Conservation (phyloP, 2,797 vertebrate species). For the Fratercula arctica region DNA sequence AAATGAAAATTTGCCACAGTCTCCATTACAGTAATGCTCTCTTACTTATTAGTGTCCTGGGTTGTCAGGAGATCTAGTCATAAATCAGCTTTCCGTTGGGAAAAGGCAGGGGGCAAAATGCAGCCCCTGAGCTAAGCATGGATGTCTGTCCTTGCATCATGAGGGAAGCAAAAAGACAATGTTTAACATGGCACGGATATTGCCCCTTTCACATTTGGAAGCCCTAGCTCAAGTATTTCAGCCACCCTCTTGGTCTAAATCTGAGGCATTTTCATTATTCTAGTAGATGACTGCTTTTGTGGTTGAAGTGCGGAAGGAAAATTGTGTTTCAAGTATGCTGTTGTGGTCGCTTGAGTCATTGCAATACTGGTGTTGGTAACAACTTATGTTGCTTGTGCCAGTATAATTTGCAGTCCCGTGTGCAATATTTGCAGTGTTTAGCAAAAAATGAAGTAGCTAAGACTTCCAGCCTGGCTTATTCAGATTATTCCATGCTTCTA, state of each 20-base stretch:
- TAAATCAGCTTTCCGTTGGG: not conserved
- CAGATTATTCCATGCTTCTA: not conserved
- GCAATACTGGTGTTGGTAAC: not conserved
- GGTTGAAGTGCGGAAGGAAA: not conserved
- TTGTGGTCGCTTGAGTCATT: not conserved
- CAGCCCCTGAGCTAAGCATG: not conserved
- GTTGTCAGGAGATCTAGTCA: not conserved
- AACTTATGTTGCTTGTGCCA: not conserved
- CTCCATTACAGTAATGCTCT: not conserved
- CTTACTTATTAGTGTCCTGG: not conserved
- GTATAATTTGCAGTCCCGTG: not conserved
- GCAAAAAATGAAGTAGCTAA: not conserved
- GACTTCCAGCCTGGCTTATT: not conserved
- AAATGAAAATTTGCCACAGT: not conserved
- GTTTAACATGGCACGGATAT: not conserved
- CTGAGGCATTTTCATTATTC: not conserved
- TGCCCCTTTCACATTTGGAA: not conserved
- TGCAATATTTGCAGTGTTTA: not conserved
- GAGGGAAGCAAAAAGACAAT: accelerated
- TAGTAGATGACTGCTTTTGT: not conserved
- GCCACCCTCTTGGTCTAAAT: not conserved
- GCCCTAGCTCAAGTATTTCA: not conserved
- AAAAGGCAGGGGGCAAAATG: not conserved
- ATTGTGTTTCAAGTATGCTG: not conserved
- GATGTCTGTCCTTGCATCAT: too few species aligned